Evolutionary conservation across 2,888 invertebrate species (phyloP), one percentile per base, ranked within the genome.

Genomic region (Epirrita christyi): DNA sequence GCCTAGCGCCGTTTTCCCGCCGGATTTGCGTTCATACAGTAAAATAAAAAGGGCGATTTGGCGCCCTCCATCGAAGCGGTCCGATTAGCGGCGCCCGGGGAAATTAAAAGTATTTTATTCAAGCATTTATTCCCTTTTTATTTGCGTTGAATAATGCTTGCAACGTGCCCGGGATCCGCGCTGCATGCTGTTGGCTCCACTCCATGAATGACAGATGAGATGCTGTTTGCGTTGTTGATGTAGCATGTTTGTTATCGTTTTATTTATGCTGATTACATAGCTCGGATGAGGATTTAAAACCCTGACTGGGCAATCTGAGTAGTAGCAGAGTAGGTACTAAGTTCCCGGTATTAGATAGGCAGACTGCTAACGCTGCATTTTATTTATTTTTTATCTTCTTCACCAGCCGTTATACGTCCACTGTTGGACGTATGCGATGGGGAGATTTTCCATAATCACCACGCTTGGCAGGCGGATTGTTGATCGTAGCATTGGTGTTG

Each of bases 51-150:
- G 88, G 89, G 88, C 89, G 89, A 88, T 88, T 88, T 87, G 85
- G 85, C 83, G 85, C 88, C 88, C 89, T 88, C 87, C 87, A 85
- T 86, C 84, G 88, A 81, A 85, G 82, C 82, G 78, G 84, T 80
- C 85, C 88, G 89, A 90, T 90, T 90, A 90, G 88, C 87, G 87
- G 87, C 86, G 89, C 87, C 89, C 86, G 82, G 90, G 89, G 90
- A 89, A 90, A 90, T 90, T 90, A 90, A 89, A 90, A 89, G 89
- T 88, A 88, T 90, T 88, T 88, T 88, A 88, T 88, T 88, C 85
- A 81, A 85, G 83, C 85, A 88, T 88, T 88, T 86, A 88, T 88
- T 87, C 84, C 80, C 81, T 84, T 86, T 88, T 86, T 88, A 85
- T 88, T 88, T 86, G 84, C 75, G 78, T 83, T 83, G 85, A 85